Base-by-base conservation (phyloP, 2,888 invertebrate species). In the Ditylenchus weischeri region DNA sequence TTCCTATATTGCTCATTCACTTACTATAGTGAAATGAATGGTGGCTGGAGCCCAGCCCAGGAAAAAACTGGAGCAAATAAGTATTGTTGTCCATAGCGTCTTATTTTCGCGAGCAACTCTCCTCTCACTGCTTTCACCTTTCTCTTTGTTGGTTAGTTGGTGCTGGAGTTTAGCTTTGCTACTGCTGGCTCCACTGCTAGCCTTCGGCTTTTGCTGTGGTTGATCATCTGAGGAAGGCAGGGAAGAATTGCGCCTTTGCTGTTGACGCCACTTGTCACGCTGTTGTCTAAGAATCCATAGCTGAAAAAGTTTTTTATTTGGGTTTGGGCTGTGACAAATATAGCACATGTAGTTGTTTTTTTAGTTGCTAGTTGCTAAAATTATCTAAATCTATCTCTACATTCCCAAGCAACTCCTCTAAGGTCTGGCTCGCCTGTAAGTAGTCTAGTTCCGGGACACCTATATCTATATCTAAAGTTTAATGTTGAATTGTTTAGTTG, bases 21-120 rank as follows among this genome's bases (percentile, higher is more conserved):
- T 43, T 43, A 43, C 77, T 38, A 78, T 61, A 21, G 76, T 66
- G 50, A 75, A 75, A 36, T 72, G 71, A 13, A 75, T 64, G 3
- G 69, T 68, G 21, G 75, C 75, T 18, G 75, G 75, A 11, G 75
- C 74, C 75, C 75, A 75, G 48, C 75, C 75, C 36, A 69, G 36
- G 36, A 68, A 72, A 64, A 77, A 78, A 21, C 62, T 64, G 19
- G 72, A 64, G 48, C 75, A 75, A 36, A 75, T 75, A 29, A 75
- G 60, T 47, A 75, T 64, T 6, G 75, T 65, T 18, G 75, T 75
- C 61, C 65, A 69, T 18, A 75, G 65, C 13, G 71, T 75, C 36
- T 63, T 48, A 29, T 77, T 72, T 54, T 75, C 69, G 11, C 72
- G 63, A 5, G 69, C 63, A 8, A 66, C 72, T 11, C 72, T 35